Evolutionary conservation across 2,888 invertebrate species (phyloP).

Genomic region (Andrena minutula): DNA sequence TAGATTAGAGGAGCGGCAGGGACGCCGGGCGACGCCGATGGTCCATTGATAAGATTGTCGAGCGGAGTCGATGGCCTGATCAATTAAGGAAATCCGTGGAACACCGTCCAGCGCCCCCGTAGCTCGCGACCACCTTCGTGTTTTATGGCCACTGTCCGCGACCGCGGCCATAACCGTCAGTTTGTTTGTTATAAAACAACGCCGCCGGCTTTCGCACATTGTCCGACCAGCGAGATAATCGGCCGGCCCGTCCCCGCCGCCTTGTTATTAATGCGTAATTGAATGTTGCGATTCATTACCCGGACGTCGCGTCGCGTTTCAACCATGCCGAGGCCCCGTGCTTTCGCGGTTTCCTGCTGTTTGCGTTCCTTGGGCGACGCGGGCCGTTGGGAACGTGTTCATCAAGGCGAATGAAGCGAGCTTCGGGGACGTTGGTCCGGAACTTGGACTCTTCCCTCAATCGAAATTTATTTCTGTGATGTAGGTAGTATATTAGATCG

Average conservation of each 20-base stretch:
- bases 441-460: too few species aligned
- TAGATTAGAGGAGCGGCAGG: slow-evolving; percentile 42
- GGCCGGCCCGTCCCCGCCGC: slow-evolving; percentile 67
- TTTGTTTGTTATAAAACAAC: slow-evolving; percentile 63
- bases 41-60: slow-evolving; percentile 48
- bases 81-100: slow-evolving; percentile 52
- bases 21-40: slow-evolving; percentile 29
- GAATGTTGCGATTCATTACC: slow-evolving; percentile 78
- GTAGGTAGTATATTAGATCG: too few species aligned
- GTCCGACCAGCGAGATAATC: slow-evolving; percentile 74
- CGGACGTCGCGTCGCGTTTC: slow-evolving; percentile 74
- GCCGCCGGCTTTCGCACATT: slow-evolving; percentile 69
- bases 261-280: slow-evolving; percentile 80
- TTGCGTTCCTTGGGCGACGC: background rate
- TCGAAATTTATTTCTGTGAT: too few species aligned
- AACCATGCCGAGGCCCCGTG: slow-evolving; percentile 18
- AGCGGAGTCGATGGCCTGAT: slow-evolving; percentile 27
- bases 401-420: too few species aligned
- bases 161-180: slow-evolving; percentile 61
- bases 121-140: slow-evolving; percentile 27
- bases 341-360: slow-evolving; percentile 4
- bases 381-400: background rate
- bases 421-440: too few species aligned
- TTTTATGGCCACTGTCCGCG: slow-evolving; percentile 60
- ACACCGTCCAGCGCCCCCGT: slow-evolving; percentile 5